Base-by-base conservation (phyloP, 2,113 vertebrate species). In the Eublepharis macularius region DNA sequence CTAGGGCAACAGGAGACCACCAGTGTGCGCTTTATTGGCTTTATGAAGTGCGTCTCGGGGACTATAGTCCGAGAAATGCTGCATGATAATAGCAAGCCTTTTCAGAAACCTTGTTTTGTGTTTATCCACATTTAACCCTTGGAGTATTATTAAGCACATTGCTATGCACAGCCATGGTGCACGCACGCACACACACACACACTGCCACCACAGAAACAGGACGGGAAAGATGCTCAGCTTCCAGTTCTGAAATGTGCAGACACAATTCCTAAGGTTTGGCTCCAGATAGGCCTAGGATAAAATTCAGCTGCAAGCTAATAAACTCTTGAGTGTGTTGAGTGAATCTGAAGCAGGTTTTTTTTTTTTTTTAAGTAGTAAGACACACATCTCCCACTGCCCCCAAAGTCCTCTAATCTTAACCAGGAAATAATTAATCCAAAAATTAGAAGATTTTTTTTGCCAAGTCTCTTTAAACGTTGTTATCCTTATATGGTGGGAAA, bases 1-100 rank as follows among this genome's bases (percentile, higher is more conserved):
- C 98, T 97, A 98, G 96, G 98, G 97, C 95, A 98, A 99, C 98
- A 0, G 90, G 94, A 96, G 97, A 98, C 97, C 98, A 98, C 97
- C 97, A 95, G 97, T 82, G 94, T 2, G 95, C 78, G 87, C 95
- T 97, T 97, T 97, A 97, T 97, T 98, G 97, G 97, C 97, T 98
- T 98, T 97, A 98, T 97, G 96, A 97, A 98, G 97, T 96, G 95
- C 93, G 82, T 97, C 97, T 97, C 78, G 1, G 96, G 95, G 95
- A 94, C 95, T 94, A 92, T 93, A 95, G 96, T 95, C 93, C 90
- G 2, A 96, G 94, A 97, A 97, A 96, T 88, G 92, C 94, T 95
- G 95, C 94, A 95, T 94, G 93, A 94, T 95, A 96, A 95, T 95
- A 86, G 83, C 54, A 90, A 92, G 90, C 93, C 92, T 96, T 96